Evolutionary conservation across 1,140 invertebrate species (phyloP).

Genomic region (Microplitis demolitor): DNA sequence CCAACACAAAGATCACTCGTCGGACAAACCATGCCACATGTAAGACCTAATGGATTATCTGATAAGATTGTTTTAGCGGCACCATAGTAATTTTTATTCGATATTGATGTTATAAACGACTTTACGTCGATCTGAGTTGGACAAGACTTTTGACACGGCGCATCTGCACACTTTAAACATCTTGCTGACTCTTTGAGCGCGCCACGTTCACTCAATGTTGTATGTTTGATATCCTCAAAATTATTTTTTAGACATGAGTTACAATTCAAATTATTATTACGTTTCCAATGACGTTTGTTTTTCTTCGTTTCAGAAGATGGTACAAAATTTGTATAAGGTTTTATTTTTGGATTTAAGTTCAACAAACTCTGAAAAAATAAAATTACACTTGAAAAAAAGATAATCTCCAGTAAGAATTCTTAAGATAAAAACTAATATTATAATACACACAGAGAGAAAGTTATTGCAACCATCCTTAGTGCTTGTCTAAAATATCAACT

Average conservation of each 20-base stretch:
- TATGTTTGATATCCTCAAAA: conserved; percentile 97
- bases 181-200: conserved; percentile 89
- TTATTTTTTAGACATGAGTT: conserved; percentile 81
- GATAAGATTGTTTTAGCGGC: conserved; percentile 96
- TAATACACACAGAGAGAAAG: background rate
- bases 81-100: conserved; percentile 98
- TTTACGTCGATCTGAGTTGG: conserved; percentile 98
- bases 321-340: conserved; percentile 73
- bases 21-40: conserved; percentile 99
- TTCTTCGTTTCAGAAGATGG: conserved; percentile 84
- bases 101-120: conserved; percentile 94
- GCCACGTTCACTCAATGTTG: conserved; percentile 92
- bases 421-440: background rate
- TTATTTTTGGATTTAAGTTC: conserved; percentile 81
- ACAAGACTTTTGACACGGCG: conserved; percentile 97
- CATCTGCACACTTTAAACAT: conserved; percentile 97
- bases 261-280: conserved; percentile 86
- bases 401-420: conserved; percentile 1
- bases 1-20: conserved; percentile 98
- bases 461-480: background rate
- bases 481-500: background rate
- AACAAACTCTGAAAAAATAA: conserved; percentile 76
- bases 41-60: conserved; percentile 94
- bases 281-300: conserved; percentile 93
- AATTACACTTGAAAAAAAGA: background rate